Base-by-base conservation (phyloP, 1,140 invertebrate species). In the Heliothis virescens region DNA sequence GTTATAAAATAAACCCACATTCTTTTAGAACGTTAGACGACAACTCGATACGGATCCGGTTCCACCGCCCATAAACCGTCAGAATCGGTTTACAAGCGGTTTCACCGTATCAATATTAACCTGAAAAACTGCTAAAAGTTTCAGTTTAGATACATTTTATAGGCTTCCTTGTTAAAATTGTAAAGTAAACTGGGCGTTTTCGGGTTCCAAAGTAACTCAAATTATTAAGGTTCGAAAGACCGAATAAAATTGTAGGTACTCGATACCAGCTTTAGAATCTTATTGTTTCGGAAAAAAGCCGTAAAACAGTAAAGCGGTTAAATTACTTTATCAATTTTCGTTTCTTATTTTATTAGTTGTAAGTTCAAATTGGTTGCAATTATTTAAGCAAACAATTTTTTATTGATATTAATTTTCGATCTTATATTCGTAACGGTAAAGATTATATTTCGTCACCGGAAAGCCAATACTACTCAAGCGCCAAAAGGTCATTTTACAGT, bases 101-200 rank as follows among this genome's bases (percentile, higher is more conserved):
- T 60, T 9, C 50, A 18, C 65, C 55, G 50, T 76, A 76, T 76
- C 67, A 76, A 81, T 81, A 77, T 77, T 69, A 62, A 75, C 57
- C 57, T 53, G 79, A n/a, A 71, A 71, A 76, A 81, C 74, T 62
- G 53, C n/a, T 81, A 81, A 81, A 81, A 81, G 7, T 81, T 76
- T 60, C n/a, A 77, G 48, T 59, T 76, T 55, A 81, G 65, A 76
- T 81, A 81, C 76, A 81, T 81, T 81, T 81, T 81, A 81, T 81
- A 62, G 73, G 73, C 34, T 76, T 76, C 55, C 41, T 41, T 69
- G 50, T 80, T n/a, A 65, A 76, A 81, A 81, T 81, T 81, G 47
- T 72, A 77, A 16, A 55, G 11, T 52, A 15, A n/a, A 52, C 11
- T 18, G 26, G n/a, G 69, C 41, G 18, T 75, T 80, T 18, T 2